Percentiles rank a stretch among this genome's conserved stretches.
These are phyloP conservation scores for Brachionus calyciflorus DNA, from an alignment of 1,140 invertebrate species.

Conservation along the genomic window DNA sequence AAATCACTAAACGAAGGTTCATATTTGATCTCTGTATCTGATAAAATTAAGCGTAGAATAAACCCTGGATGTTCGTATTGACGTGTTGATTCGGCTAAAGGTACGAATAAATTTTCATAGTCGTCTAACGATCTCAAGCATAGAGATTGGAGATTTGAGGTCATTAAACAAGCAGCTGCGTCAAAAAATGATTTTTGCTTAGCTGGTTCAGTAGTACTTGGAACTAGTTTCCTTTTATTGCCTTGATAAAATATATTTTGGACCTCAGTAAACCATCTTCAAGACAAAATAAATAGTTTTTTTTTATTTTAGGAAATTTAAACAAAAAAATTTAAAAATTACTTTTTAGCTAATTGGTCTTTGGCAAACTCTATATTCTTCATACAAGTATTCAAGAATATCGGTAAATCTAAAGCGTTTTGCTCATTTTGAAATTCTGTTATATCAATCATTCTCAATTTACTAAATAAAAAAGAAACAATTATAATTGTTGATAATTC, in stretches of 20 bases:
- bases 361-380: constrained; percentile 63
- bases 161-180: constrained; percentile 79
- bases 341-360: constrained; percentile 63
- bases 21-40: constrained; percentile 70
- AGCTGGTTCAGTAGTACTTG: constrained; percentile 67
- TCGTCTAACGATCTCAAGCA: constrained; percentile 76
- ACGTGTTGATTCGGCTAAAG: constrained; percentile 66
- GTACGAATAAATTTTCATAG: constrained; percentile 72
- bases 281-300: constrained; percentile 24
- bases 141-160: constrained; percentile 74
- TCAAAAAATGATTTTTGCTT: constrained; percentile 75
- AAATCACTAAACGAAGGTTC: constrained; percentile 76
- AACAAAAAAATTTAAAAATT: constrained; percentile 18
- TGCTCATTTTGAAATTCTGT: constrained; percentile 58
- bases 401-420: constrained; percentile 62
- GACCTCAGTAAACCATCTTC: constrained; percentile 66
- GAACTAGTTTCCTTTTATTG: constrained; percentile 72
- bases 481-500: neutral
- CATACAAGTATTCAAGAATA: constrained; percentile 63
- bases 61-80: constrained; percentile 62
- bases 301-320: neutral
- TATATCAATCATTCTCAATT: constrained; percentile 64
- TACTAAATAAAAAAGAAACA: constrained; percentile 57
- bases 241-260: constrained; percentile 66
- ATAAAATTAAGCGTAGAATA: constrained; percentile 69